These are phyloP conservation scores for Setipinna tenuifilis DNA, from an alignment of 2,797 vertebrate species.

Conservation along the genomic window DNA sequence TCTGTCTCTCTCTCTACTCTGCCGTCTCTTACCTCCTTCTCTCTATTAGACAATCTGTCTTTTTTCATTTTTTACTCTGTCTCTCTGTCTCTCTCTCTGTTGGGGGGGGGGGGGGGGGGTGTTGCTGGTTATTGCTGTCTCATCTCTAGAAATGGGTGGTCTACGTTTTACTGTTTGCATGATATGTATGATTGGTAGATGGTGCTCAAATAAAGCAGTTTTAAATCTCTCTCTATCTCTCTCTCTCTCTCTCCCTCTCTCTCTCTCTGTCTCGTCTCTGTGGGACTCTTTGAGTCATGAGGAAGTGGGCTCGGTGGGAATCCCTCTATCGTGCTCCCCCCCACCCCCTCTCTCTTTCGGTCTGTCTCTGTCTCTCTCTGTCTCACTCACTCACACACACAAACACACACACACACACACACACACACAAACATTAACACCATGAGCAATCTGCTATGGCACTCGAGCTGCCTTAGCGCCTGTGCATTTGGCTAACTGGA, in stretches of 20 bases:
- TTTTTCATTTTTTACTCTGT: too few relatives aligned
- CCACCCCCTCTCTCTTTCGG: not conserved
- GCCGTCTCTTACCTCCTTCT: not conserved
- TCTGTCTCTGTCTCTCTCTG: not conserved
- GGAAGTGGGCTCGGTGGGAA: slow-evolving; percentile 21
- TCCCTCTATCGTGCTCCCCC: not conserved
- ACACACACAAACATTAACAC: not conserved
- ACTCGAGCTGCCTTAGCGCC: not conserved
- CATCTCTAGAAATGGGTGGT: too few relatives aligned
- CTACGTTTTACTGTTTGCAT: too few relatives aligned
- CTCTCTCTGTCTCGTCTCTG: not conserved
- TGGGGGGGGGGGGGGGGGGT: too few relatives aligned
- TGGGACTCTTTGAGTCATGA: slow-evolving; percentile 15
- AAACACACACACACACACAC: too few relatives aligned
- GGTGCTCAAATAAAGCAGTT: too few relatives aligned
- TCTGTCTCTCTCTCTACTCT: not conserved
- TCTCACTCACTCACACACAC: too few relatives aligned
- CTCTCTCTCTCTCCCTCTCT: not conserved
- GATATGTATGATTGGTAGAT: too few relatives aligned
- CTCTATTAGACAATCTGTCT: too few relatives aligned
- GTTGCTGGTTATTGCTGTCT: too few relatives aligned
- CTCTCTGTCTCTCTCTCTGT: not conserved
- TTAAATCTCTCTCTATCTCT: too few relatives aligned
- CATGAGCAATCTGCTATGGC: not conserved
- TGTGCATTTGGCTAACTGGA: not conserved